Conservation (phyloP, 2,888 invertebrate genomes). For the Podabrus alpinus region DNA sequence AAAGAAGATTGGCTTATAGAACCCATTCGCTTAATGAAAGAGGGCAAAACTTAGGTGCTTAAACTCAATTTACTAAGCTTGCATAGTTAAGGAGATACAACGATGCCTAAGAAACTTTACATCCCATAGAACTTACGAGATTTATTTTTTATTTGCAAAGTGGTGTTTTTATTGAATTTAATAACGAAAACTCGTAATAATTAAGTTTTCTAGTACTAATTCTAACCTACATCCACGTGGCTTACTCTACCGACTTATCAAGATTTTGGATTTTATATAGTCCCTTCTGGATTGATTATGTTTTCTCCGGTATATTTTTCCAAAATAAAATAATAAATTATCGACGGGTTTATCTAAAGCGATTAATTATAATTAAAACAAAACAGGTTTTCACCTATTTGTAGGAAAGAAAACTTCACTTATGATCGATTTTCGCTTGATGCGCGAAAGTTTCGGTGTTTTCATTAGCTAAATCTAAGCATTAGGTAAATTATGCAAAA, state of each 20-base stretch:
- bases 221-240: not conserved
- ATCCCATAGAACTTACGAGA: not conserved
- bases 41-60: not conserved
- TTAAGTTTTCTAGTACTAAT: not conserved
- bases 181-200: not conserved
- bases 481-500: not conserved
- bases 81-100: not conserved
- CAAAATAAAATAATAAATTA: not conserved
- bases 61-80: constrained; percentile 2
- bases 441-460: not conserved
- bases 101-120: not conserved
- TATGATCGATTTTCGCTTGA: not conserved
- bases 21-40: constrained; percentile 4
- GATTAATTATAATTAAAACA: not conserved
- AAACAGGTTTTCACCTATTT: not conserved
- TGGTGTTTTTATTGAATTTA: not conserved
- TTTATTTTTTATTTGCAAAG: not conserved
- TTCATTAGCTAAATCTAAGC: not conserved
- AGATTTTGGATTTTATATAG: not conserved
- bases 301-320: not conserved
- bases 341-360: not conserved
- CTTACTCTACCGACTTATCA: not conserved
- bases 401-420: not conserved
- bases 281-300: too few species aligned
- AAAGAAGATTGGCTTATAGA: constrained; percentile 2